Percentiles rank a stretch among this genome's conserved stretches.
phyloP scores from a whole-genome alignment of 2,797 vertebrate species.

The Sebastes oblongus region DNA sequence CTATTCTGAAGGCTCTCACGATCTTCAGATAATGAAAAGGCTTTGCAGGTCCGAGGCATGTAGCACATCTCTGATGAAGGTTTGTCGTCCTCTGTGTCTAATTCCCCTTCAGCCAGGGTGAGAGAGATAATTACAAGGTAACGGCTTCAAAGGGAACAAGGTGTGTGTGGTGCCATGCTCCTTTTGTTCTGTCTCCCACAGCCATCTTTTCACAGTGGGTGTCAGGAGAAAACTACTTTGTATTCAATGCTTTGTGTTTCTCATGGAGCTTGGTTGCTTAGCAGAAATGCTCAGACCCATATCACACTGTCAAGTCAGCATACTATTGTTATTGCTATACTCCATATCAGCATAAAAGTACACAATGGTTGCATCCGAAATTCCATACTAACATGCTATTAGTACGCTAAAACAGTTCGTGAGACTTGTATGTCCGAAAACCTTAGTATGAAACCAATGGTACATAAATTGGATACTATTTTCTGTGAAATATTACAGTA shows the following conservation, averaged over 20 bases:
- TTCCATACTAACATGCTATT: too few species aligned
- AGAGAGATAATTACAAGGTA: constrained; percentile 59
- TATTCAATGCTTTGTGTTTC: constrained; percentile 11
- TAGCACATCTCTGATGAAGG: constrained; percentile 10
- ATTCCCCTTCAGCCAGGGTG: constrained; percentile 21
- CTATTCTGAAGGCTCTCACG: constrained; percentile 3
- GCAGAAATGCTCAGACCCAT: neutral
- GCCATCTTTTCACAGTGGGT: constrained; percentile 16
- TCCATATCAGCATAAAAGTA: neutral
- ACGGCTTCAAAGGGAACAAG: constrained; percentile 37
- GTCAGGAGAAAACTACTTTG: neutral
- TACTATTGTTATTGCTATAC: neutral
- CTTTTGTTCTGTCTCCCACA: constrained; percentile 31
- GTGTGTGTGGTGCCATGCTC: constrained; percentile 14
- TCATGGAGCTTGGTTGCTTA: neutral
- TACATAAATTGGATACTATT: too few species aligned
- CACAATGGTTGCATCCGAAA: too few species aligned
- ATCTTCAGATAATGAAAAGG: constrained; percentile 48
- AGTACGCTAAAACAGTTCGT: too few species aligned
- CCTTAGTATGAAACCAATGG: too few species aligned
- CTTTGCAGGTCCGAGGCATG: constrained; percentile 6
- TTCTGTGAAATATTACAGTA: too few species aligned
- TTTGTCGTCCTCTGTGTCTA: constrained; percentile 29
- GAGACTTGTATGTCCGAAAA: too few species aligned
- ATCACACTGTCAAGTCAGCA: neutral